phyloP scores from a whole-genome alignment of 2,888 invertebrate species.

The Noctua comes region DNA sequence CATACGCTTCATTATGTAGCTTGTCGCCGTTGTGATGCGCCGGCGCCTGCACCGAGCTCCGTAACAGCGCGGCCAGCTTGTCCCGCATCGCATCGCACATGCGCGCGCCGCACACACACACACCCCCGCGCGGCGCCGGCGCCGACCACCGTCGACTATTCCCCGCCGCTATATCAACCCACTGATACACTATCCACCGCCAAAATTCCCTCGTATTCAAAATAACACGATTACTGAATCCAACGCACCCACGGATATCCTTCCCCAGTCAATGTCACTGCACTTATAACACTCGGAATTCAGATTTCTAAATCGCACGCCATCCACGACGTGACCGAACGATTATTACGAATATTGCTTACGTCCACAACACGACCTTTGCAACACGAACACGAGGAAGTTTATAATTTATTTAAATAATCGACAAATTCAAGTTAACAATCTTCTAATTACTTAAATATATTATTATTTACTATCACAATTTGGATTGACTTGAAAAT shows the following conservation, averaged over 20 bases:
- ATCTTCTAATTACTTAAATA: conserved; percentile 28
- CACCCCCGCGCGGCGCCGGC: conserved; percentile 71
- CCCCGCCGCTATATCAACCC: conserved; percentile 64
- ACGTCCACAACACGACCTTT: conserved; percentile 67
- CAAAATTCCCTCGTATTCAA: conserved; percentile 67
- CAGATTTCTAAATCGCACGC: conserved; percentile 45
- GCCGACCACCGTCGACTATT: conserved; percentile 78
- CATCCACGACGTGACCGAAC: conserved; percentile 53
- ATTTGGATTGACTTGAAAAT: conserved; percentile 54
- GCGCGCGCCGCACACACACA: conserved; percentile 69
- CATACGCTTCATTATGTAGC: conserved; percentile 80
- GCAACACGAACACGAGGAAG: conserved; percentile 56
- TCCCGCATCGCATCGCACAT: conserved; percentile 89
- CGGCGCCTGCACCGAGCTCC: conserved; percentile 80
- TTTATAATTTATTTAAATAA: conserved; percentile 51
- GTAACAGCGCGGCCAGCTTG: conserved; percentile 84
- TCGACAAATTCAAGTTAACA: conserved; percentile 33
- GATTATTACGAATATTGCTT: conserved; percentile 62
- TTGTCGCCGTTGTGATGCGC: conserved; percentile 80
- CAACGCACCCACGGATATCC: conserved; percentile 67
- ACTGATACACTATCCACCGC: conserved; percentile 59
- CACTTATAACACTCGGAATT: conserved; percentile 48
- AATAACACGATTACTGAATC: conserved; percentile 71
- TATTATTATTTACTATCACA: conserved; percentile 55
- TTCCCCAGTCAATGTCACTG: conserved; percentile 69